Conservation (phyloP, 2,888 invertebrate genomes). For the Chrysina gloriosa region DNA sequence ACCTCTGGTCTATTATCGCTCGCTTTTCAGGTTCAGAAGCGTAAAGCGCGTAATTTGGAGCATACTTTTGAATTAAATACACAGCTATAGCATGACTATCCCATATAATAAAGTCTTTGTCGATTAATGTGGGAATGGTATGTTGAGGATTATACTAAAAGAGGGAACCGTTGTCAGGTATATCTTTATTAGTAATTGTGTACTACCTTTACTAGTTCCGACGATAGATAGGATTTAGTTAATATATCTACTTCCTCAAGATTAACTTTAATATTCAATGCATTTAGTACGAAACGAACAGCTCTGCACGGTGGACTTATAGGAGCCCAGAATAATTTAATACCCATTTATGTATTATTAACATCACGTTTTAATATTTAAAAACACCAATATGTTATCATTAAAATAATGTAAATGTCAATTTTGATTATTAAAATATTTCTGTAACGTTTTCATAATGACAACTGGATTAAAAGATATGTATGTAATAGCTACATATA, state of each 20-base stretch:
- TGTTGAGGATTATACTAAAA: conserved; percentile 68
- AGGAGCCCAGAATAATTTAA: conserved; percentile 55
- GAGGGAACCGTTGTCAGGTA: conserved; percentile 8
- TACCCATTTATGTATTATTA: conserved; percentile 19
- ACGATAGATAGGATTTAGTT: conserved; percentile 59
- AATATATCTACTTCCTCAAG: conserved; percentile 66
- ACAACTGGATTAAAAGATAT: too few relatives aligned
- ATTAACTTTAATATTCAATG: conserved; percentile 64
- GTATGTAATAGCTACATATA: too few relatives aligned
- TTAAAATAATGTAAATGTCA: too few relatives aligned
- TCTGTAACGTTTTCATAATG: too few relatives aligned
- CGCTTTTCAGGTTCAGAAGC: conserved; percentile 67
- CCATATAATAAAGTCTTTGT: conserved; percentile 67
- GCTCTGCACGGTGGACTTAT: conserved; percentile 70
- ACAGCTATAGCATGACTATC: conserved; percentile 68
- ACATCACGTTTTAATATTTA: too few relatives aligned
- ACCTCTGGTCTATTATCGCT: conserved; percentile 67
- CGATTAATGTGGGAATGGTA: conserved; percentile 70
- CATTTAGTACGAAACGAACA: conserved; percentile 67
- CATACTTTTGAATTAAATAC: conserved; percentile 58
- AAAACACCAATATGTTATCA: too few relatives aligned
- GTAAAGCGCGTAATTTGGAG: conserved; percentile 65
- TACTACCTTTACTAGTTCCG: conserved; percentile 64
- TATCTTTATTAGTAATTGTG: not conserved
- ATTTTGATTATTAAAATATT: too few relatives aligned